phyloP scores from a whole-genome alignment of 2,888 invertebrate genomes.

The Carabus problematicus region DNA sequence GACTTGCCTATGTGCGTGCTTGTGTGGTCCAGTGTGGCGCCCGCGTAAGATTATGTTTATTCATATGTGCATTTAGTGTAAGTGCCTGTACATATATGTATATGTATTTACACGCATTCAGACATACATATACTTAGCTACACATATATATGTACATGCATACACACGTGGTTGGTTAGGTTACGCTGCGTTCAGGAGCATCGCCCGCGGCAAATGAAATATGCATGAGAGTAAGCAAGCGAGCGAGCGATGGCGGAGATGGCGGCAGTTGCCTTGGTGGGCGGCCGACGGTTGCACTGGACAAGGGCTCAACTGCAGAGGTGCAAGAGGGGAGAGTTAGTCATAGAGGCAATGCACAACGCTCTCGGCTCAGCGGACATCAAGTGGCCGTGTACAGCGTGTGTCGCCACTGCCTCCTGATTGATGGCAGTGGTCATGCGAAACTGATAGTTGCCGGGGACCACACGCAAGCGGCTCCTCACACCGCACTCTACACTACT shows the following conservation, averaged over 20 bases:
- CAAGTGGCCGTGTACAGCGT: conserved; percentile 59
- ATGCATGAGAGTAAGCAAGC: conserved; percentile 10
- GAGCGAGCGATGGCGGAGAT: conserved; percentile 31
- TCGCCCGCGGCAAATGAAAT: conserved; percentile 13
- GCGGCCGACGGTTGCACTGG: too few species aligned
- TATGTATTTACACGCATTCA: conserved; percentile 1
- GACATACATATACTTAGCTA: not conserved
- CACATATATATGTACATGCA: not conserved
- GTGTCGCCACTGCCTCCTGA: conserved; percentile 61
- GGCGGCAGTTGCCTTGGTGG: conserved; percentile 6
- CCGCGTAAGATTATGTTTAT: conserved; percentile 15
- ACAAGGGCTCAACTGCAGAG: conserved; percentile 50
- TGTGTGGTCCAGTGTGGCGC: conserved; percentile 34
- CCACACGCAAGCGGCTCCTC: conserved; percentile 54
- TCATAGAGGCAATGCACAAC: not conserved
- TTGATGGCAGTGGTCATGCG: conserved; percentile 59
- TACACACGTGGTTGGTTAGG: conserved; percentile 3
- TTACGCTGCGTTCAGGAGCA: conserved; percentile 11
- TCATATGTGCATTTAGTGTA: not conserved
- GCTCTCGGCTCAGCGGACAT: conserved; percentile 53
- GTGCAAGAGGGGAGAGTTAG: conserved; percentile 45
- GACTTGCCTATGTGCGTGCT: not conserved
- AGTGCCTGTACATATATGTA: conserved; percentile 7
- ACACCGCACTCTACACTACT: conserved; percentile 26
- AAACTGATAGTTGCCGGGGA: conserved; percentile 55